phyloP scores from a whole-genome alignment of 2,113 vertebrate genomes.

The Rhynchopsitta pachyrhyncha region DNA sequence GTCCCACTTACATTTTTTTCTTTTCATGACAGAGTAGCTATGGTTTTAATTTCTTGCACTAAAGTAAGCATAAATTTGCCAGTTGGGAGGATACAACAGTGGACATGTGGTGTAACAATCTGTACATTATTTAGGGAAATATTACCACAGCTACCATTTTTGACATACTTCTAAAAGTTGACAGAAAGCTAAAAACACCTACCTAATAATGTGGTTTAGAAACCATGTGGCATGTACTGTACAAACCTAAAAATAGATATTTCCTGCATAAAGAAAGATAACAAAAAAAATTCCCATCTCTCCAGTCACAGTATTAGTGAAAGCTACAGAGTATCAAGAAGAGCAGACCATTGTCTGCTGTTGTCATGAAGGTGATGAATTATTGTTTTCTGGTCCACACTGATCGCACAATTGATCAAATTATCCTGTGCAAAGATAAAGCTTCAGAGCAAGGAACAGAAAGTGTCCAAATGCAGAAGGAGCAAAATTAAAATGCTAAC shows the following conservation, averaged over 20 bases:
- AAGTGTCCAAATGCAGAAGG: neutral
- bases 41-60: neutral
- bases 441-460: neutral
- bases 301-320: neutral
- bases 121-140: neutral
- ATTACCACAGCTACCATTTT: neutral
- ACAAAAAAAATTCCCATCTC: neutral
- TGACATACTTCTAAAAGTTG: neutral
- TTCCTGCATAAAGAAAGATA: neutral
- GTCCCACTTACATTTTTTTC: neutral
- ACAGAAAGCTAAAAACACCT: neutral
- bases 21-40: neutral
- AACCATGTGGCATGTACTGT: too few relatives aligned
- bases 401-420: neutral
- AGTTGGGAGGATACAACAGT: neutral
- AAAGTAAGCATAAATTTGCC: neutral
- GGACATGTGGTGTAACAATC: neutral
- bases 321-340: neutral
- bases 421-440: neutral
- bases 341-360: neutral
- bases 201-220: neutral
- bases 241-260: neutral
- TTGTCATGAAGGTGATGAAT: neutral
- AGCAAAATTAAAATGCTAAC: neutral
- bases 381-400: neutral